phyloP scores from a whole-genome alignment of 2,113 vertebrate species.

The Pleuronectes platessa region DNA sequence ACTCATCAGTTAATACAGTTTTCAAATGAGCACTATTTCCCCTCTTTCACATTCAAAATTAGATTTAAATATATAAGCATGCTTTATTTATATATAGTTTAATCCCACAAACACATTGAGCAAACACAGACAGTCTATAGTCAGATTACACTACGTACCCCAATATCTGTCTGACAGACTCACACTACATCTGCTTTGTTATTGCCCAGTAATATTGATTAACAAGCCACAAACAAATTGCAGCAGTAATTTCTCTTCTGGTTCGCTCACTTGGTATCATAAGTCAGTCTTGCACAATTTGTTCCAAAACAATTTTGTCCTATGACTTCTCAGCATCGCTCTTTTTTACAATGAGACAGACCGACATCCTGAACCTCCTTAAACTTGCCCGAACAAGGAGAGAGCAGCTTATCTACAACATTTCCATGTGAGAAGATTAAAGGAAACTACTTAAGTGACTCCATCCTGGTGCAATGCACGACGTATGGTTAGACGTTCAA shows the following conservation, averaged over 20 bases:
- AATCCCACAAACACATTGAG: neutral
- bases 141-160: too few species aligned
- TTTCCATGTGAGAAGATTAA: neutral
- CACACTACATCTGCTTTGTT: neutral
- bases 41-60: too few species aligned
- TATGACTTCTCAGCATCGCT: neutral
- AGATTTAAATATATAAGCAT: too few species aligned
- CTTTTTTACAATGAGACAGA: neutral
- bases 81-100: neutral
- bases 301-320: neutral
- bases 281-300: neutral
- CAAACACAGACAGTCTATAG: neutral
- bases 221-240: neutral
- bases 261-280: neutral
- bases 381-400: neutral
- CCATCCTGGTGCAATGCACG: neutral
- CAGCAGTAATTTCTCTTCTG: neutral
- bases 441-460: neutral
- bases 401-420: slow-evolving; percentile 6
- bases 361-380: neutral
- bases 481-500: neutral
- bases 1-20: neutral
- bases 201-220: neutral
- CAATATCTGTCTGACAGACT: neutral
- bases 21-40: neutral